phyloP scores from a whole-genome alignment of 2,888 invertebrate genomes.

The Morpho deidamia region DNA sequence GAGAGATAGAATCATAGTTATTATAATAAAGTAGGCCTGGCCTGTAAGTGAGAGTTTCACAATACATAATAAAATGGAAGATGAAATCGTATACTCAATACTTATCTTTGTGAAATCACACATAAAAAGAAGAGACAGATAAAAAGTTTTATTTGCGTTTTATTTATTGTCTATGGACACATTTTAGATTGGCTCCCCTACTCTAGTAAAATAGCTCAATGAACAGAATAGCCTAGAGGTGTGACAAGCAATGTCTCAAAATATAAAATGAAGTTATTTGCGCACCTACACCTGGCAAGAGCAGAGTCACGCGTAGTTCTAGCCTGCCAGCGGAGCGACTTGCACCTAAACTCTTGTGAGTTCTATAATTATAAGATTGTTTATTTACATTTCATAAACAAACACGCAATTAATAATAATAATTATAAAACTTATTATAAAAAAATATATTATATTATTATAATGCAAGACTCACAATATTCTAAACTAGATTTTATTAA shows the following conservation, averaged over 20 bases:
- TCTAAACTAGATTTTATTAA: no score
- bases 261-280: slow-evolving; percentile 31
- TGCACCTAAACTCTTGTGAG: slow-evolving; percentile 44
- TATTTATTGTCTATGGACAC: no score
- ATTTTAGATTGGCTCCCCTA: no score
- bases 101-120: no score
- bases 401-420: not conserved
- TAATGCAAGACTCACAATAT: not conserved
- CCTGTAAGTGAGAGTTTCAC: not conserved
- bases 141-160: no score
- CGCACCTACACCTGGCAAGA: slow-evolving; percentile 53
- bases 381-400: not conserved
- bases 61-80: no score
- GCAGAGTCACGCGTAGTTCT: slow-evolving; percentile 55
- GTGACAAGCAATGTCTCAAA: slow-evolving; percentile 15
- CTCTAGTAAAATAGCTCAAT: not conserved
- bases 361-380: slow-evolving; percentile 25
- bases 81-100: no score
- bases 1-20: no score
- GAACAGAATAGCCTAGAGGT: slow-evolving; percentile 12
- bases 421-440: not conserved
- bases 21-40: no score
- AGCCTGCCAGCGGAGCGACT: slow-evolving; percentile 38
- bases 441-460: not conserved
- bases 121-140: no score